Evolutionary conservation across 2,113 vertebrate species (phyloP), one percentile per base, ranked within the genome.

Genomic region (Chunga burmeisteri): DNA sequence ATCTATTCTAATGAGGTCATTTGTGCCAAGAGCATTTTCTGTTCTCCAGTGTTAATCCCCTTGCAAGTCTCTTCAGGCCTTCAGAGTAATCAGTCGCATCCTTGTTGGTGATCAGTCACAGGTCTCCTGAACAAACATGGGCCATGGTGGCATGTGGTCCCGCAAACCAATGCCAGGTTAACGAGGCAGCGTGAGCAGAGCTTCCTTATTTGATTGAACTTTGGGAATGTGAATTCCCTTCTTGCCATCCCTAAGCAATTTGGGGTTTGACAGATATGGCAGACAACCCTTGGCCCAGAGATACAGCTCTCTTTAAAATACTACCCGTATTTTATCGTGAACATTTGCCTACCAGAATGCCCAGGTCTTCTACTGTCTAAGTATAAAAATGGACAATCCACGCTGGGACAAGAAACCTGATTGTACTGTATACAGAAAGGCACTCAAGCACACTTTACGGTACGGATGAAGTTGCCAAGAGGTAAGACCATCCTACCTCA

Each of bases 11-110:
- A 80, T 86, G 71, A 94, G 71, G 68, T 59, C 2, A 21, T 62
- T 75, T 46, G 19, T 72, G 71, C 71, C 82, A 86, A 53, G 17
- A 80, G 22, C 44, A 67, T 67, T 75, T 82, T 96, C 82, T 92
- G 38, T 67, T 81, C 86, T 78, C 74, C 25, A 47, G 11, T 32
- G 44, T 59, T 80, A 91, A 93, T 65, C 17, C 32, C 52, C 30
- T 47, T 83, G 81, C 88, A 89, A 74, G 77, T 90, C 68, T 87
- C 46, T 49, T 93, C 32, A 80, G 67, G 79, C 62, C 19, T 27
- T 67, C 2, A 6, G 38, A 68, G 42, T 38, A 71, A 77, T 61
- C 90, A 78, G 65, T 53, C 3, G 4, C 47, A 78, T 55, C 79
- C 79, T 16, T 88, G 74, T 6, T 44, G 40, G 56, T 71, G 30